Evolutionary conservation across 2,113 vertebrate species (phyloP), one percentile per base, ranked within the genome.

Genomic region (Actenoides hombroni): DNA sequence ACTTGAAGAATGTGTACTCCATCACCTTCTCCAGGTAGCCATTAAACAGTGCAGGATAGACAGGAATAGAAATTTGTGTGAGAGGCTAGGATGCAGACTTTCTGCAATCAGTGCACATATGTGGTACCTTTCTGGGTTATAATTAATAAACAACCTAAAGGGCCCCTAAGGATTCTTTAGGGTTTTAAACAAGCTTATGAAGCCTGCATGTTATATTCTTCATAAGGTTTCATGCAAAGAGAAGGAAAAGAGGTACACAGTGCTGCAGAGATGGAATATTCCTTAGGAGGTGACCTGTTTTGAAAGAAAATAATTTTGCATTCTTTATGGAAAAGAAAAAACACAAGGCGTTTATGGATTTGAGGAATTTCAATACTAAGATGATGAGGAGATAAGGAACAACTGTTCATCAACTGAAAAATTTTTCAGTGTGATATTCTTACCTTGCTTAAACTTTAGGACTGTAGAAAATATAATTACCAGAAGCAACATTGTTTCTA

Each of bases 11-110:
- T n/a, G n/a, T n/a, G n/a, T n/a, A n/a, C n/a, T n/a, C n/a, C n/a
- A n/a, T n/a, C n/a, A n/a, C n/a, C n/a, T n/a, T n/a, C n/a, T n/a
- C n/a, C n/a, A n/a, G n/a, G n/a, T n/a, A n/a, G n/a, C n/a, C n/a
- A n/a, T n/a, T n/a, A n/a, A n/a, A n/a, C n/a, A n/a, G n/a, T n/a
- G n/a, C n/a, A 89, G 96, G 97, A 97, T 86, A 94, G 96, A 94
- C 95, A 98, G 96, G 86, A 96, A 95, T 90, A 93, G 95, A 96
- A 96, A 98, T 98, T 97, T 82, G 95, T 98, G 93, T 0, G 26
- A 91, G 81, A 88, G 51, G 51, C 83, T 82, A 68, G 83, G 54
- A 89, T 93, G 86, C 91, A 92, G 86, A 88, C 77, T 88, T 97
- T 95, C 86, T 97, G 85, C 69, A 97, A 84, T 91, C 77, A 91